These are phyloP conservation scores for Salvelinus fontinalis DNA, from an alignment of 2,113 vertebrate species.

Conservation along the genomic window DNA sequence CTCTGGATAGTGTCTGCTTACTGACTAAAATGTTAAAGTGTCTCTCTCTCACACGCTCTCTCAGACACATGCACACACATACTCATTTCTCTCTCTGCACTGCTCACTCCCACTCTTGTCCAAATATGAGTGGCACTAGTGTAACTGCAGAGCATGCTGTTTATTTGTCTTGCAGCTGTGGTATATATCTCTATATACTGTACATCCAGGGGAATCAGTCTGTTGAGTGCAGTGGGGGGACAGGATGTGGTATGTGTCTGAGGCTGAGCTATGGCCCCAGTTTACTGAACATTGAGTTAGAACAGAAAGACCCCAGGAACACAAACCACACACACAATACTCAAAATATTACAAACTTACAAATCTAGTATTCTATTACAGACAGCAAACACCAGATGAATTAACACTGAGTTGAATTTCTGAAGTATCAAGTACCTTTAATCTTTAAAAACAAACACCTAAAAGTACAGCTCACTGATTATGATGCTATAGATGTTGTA, in stretches of 20 bases:
- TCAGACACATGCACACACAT: too few species aligned
- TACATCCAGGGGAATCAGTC: background rate
- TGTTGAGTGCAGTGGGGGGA: background rate
- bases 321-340: background rate
- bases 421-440: too few species aligned
- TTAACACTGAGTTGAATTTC: background rate
- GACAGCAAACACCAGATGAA: background rate
- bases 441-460: too few species aligned
- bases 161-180: background rate
- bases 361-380: background rate
- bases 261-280: background rate
- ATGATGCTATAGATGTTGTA: too few species aligned
- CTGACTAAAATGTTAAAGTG: too few species aligned
- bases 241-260: background rate
- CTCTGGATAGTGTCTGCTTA: too few species aligned
- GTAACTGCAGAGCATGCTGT: background rate
- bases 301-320: background rate
- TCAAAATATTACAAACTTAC: background rate
- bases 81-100: background rate
- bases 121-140: background rate
- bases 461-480: too few species aligned
- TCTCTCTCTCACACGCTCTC: too few species aligned
- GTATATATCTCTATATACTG: background rate
- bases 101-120: background rate
- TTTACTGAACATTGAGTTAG: background rate